Evolutionary conservation across 2,797 vertebrate species (phyloP).

Genomic region (Hipposideros larvatus): DNA sequence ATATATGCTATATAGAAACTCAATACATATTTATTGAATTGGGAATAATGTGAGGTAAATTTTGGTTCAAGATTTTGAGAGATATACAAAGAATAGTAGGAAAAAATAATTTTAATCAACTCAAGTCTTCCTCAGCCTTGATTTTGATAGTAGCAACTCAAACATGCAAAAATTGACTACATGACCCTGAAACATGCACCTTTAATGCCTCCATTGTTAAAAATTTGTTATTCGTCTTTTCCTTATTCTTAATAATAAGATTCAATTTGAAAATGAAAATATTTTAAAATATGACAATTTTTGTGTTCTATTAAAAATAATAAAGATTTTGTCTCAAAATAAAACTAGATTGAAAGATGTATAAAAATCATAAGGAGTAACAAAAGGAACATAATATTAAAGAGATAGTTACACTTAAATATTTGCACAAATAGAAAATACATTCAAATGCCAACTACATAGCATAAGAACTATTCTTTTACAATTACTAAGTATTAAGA

Average conservation of each 20-base stretch:
- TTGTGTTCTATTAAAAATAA: neutral
- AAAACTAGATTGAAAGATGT: neutral
- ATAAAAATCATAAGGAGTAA: neutral
- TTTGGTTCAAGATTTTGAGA: neutral
- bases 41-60: neutral
- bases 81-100: neutral
- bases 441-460: neutral
- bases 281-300: neutral
- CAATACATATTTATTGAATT: neutral
- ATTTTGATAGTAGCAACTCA: neutral
- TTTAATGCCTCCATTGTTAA: neutral
- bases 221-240: neutral
- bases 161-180: neutral
- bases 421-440: neutral
- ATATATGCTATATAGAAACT: neutral
- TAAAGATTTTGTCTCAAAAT: neutral
- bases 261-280: neutral
- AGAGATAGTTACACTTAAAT: neutral
- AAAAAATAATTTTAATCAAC: neutral
- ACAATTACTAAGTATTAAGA: neutral
- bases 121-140: neutral
- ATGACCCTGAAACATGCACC: fast-evolving
- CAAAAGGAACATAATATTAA: neutral
- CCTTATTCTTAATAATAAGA: neutral
- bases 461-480: neutral